These are phyloP conservation scores for Portevinia maculata DNA, from an alignment of 2,888 invertebrate species.

Conservation along the genomic window DNA sequence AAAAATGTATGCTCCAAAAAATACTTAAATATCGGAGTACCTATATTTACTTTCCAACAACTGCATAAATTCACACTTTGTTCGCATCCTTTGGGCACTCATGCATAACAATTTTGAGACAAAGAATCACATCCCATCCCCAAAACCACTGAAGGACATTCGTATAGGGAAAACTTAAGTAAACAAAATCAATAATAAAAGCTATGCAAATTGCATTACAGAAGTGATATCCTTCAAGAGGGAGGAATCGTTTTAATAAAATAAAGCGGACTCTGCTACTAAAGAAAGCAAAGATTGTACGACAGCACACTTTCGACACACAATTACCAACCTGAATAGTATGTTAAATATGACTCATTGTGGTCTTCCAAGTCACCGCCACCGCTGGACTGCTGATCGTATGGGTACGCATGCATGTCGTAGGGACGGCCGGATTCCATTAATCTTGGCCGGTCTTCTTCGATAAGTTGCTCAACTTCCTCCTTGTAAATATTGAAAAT, in stretches of 20 bases:
- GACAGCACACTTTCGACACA: conserved; percentile 17
- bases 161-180: neutral
- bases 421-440: conserved; percentile 83
- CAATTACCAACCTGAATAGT: conserved; percentile 79
- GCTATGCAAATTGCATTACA: conserved; percentile 63
- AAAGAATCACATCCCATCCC: conserved; percentile 1
- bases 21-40: conserved; percentile 18
- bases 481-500: conserved; percentile 82
- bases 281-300: no score
- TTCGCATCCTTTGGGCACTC: conserved; percentile 18
- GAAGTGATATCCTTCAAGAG: conserved; percentile 35
- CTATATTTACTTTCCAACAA: conserved; percentile 39
- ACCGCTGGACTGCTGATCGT: conserved; percentile 79
- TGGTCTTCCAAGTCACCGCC: conserved; percentile 80
- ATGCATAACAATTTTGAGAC: neutral
- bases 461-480: conserved; percentile 81
- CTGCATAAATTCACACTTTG: conserved; percentile 63
- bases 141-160: neutral
- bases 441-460: conserved; percentile 82
- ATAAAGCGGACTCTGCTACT: conserved; percentile 23
- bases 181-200: conserved; percentile 36
- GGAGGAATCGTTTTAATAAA: conserved; percentile 48
- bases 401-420: conserved; percentile 81
- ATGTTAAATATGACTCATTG: conserved; percentile 82
- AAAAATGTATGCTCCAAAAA: neutral